These are phyloP conservation scores for Macrostomum lignano DNA, from an alignment of 1,140 invertebrate species.

Conservation along the genomic window DNA sequence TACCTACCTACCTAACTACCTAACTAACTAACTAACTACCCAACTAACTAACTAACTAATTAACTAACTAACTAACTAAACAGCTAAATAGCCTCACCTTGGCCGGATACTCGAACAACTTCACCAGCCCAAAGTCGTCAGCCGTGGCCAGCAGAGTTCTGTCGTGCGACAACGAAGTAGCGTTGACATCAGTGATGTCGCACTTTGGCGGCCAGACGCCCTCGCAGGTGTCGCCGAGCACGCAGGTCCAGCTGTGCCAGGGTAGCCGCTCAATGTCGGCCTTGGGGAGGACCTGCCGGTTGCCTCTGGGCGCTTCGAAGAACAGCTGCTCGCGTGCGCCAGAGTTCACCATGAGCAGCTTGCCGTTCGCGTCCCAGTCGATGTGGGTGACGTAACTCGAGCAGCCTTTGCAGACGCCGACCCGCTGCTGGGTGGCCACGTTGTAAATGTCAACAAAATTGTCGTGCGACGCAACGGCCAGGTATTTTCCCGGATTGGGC, in stretches of 20 bases:
- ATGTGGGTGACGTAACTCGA: conserved; percentile 28
- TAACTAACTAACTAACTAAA: conserved; percentile 5
- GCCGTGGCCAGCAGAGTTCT: conserved; percentile 18
- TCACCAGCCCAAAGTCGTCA: conserved; percentile 27
- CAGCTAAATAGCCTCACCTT: conserved; percentile 11
- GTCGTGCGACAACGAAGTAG: conserved; percentile 15
- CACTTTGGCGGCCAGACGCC: conserved; percentile 26
- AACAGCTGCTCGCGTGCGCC: conserved; percentile 27
- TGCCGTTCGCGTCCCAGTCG: conserved; percentile 26
- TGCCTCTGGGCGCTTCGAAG: conserved; percentile 25
- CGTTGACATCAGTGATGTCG: conserved; percentile 28
- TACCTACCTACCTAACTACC: no score
- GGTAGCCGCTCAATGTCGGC: conserved; percentile 21
- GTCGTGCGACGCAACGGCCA: conserved; percentile 29
- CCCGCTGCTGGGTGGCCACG: conserved; percentile 18
- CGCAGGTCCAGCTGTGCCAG: conserved; percentile 23
- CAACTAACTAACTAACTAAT: no score
- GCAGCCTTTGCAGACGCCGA: conserved; percentile 26
- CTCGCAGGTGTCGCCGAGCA: conserved; percentile 19
- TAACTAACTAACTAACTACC: no score
- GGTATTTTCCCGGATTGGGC: conserved; percentile 23
- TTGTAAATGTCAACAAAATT: conserved; percentile 30
- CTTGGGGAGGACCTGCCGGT: conserved; percentile 15
- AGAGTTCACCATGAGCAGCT: conserved; percentile 24
- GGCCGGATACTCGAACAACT: conserved; percentile 24